phyloP scores from a whole-genome alignment of 1,140 invertebrate species.

The Tetraneura akinire region DNA sequence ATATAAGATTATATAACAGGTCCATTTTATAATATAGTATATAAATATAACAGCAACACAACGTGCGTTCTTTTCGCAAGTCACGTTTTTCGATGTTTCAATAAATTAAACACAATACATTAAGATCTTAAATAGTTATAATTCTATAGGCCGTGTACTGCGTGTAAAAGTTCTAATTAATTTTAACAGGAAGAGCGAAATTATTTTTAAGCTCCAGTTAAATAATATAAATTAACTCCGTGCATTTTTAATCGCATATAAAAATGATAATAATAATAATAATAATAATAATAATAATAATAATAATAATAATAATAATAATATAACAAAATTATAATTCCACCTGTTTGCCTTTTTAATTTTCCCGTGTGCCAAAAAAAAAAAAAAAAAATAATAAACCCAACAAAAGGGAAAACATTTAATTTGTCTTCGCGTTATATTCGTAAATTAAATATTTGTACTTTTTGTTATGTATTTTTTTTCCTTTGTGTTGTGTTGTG shows the following conservation, averaged over 20 bases:
- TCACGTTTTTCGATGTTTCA: background rate
- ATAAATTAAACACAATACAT: background rate
- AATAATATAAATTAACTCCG: background rate
- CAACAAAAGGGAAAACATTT: background rate
- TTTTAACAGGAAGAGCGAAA: background rate
- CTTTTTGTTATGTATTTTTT: too few relatives aligned
- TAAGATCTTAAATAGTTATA: background rate
- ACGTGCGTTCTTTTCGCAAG: background rate
- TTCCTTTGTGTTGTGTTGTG: too few relatives aligned
- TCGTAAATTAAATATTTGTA: too few relatives aligned
- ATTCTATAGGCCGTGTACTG: background rate
- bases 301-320: background rate
- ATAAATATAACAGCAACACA: too few relatives aligned
- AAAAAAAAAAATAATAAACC: too few relatives aligned
- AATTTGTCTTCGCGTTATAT: background rate
- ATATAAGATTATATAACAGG: too few relatives aligned
- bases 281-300: too few relatives aligned
- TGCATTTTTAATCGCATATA: background rate
- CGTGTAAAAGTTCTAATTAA: slow-evolving; percentile 18
- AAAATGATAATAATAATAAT: too few relatives aligned
- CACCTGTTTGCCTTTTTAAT: background rate
- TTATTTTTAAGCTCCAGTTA: background rate
- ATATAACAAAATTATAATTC: background rate
- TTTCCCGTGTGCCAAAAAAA: background rate
- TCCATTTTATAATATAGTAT: too few relatives aligned